Percentiles rank a stretch among this genome's conserved stretches.
Evolutionary conservation across 2,113 vertebrate genomes (phyloP).

Genomic region (human): GRCh38 chr3:184680501-184681000

Average conservation of each 20-base stretch:
- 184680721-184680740: slow-evolving; percentile 76
- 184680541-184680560: slow-evolving; percentile 67
- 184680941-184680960: neutral
- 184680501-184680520: slow-evolving; percentile 72
- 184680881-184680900: slow-evolving; percentile 46
- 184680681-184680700: slow-evolving; percentile 71
- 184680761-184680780: slow-evolving; percentile 81
- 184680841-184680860: neutral
- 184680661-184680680: slow-evolving; percentile 66
- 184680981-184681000: neutral
- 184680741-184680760: slow-evolving; percentile 81
- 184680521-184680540: slow-evolving; percentile 61
- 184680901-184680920: slow-evolving; percentile 11
- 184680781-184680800: slow-evolving; percentile 79
- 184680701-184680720: slow-evolving; percentile 78
- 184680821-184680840: slow-evolving; percentile 77
- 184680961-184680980: neutral
- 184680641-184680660: slow-evolving; percentile 72
- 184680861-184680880: slow-evolving; percentile 60
- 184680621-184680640: slow-evolving; percentile 74
- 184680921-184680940: neutral
- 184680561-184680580: slow-evolving; percentile 68
- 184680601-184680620: slow-evolving; percentile 78
- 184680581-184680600: slow-evolving; percentile 71
- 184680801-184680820: slow-evolving; percentile 80